These are phyloP conservation scores for Trinectes maculatus DNA, from an alignment of 2,113 vertebrate genomes.

Conservation along the genomic window DNA sequence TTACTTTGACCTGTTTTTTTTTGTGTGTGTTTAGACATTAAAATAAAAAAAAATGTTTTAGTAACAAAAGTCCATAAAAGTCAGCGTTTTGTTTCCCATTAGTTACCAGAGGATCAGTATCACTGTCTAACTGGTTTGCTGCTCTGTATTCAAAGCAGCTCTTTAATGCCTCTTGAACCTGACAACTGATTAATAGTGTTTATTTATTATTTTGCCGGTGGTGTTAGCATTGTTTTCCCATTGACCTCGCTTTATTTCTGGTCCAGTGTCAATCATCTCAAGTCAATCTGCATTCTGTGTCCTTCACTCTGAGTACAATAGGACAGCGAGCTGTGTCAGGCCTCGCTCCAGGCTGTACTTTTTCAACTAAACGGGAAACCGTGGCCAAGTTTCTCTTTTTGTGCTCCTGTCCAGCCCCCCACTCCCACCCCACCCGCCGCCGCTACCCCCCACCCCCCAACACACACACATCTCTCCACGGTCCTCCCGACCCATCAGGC, in stretches of 20 bases:
- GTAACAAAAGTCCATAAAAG: too few relatives aligned
- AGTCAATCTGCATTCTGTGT: constrained; percentile 16
- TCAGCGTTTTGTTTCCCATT: background rate
- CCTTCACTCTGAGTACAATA: constrained; percentile 23
- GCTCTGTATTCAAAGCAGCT: background rate
- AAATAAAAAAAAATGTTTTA: too few relatives aligned
- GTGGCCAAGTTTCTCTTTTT: constrained; percentile 51
- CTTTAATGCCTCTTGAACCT: background rate
- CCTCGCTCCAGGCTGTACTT: constrained; percentile 37
- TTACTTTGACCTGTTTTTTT: background rate
- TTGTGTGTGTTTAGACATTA: background rate
- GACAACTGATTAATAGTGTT: constrained; percentile 28
- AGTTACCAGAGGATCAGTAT: background rate
- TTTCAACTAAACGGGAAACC: constrained; percentile 46
- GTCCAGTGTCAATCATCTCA: constrained; percentile 40
- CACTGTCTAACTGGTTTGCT: background rate
- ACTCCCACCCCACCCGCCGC: background rate
- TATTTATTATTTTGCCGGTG: constrained; percentile 1
- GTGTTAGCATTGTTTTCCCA: background rate
- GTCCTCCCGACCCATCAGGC: constrained; percentile 24
- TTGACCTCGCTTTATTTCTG: constrained; percentile 29
- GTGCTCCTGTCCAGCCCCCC: constrained; percentile 25
- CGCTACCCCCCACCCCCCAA: background rate
- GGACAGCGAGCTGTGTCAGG: constrained; percentile 19
- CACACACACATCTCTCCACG: background rate